Conservation (phyloP, 2,113 vertebrate species). For the Protobothrops flavoviridis region DNA sequence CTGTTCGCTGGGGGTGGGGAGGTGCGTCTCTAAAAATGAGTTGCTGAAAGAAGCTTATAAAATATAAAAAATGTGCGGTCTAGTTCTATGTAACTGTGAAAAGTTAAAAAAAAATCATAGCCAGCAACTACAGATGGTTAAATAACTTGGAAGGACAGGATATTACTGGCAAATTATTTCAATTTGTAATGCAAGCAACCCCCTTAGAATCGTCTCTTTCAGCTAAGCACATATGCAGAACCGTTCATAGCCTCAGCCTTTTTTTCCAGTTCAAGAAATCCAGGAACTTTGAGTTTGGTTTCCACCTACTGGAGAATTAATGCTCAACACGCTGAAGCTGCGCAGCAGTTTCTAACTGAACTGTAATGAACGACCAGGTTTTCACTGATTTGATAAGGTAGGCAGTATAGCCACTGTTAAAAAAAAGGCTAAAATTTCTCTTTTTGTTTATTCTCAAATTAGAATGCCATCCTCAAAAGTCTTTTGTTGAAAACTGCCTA, state of each 20-base stretch:
- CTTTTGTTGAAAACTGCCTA: not conserved
- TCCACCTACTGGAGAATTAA: constrained; percentile 50
- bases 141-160: not conserved
- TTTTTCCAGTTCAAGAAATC: rapidly evolving
- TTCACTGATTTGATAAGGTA: not conserved
- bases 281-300: not conserved
- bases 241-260: rapidly evolving
- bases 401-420: not conserved
- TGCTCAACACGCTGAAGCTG: not conserved
- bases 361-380: not conserved
- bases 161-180: not conserved
- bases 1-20: not conserved
- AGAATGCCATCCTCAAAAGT: not conserved
- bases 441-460: not conserved
- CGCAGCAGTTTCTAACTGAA: not conserved
- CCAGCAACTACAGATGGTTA: not conserved
- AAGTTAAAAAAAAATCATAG: not conserved
- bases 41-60: not conserved
- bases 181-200: not conserved
- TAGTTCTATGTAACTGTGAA: not conserved
- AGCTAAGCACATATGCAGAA: not conserved
- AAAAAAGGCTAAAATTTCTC: not conserved
- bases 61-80: not conserved
- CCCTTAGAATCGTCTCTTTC: not conserved
- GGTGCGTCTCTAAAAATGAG: not conserved